Conservation (phyloP, 2,113 vertebrate species). For the Dolichotis patagonum region DNA sequence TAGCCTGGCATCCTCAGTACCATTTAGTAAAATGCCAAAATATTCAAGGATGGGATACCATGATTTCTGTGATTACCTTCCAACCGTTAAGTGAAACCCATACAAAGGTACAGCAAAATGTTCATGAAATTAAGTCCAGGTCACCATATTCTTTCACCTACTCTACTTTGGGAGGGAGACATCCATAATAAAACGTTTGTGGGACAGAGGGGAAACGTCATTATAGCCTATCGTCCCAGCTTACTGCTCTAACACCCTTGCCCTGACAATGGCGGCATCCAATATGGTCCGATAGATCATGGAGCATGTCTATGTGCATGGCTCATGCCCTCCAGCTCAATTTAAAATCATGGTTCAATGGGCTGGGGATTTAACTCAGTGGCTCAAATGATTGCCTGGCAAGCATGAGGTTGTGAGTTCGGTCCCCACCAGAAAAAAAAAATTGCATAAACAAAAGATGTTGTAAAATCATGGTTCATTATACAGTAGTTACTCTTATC, state of each 20-base stretch:
- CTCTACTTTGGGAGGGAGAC: neutral
- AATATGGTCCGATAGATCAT: neutral
- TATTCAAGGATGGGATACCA: neutral
- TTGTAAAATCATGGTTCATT: neutral
- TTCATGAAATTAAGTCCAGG: neutral
- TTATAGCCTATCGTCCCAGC: neutral
- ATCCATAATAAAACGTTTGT: neutral
- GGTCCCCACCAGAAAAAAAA: too few relatives aligned
- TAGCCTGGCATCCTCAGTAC: neutral
- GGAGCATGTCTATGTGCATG: neutral
- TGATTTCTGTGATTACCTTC: slow-evolving; percentile 29
- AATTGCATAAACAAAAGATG: too few relatives aligned
- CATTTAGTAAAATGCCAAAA: neutral
- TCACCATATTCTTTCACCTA: neutral
- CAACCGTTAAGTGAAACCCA: neutral
- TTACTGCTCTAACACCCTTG: neutral
- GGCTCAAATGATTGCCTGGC: too few relatives aligned
- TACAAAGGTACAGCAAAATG: neutral
- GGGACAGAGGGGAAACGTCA: neutral
- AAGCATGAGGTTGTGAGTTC: too few relatives aligned
- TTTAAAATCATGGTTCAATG: neutral
- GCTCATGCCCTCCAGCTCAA: neutral
- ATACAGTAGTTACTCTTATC: neutral
- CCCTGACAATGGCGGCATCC: neutral
- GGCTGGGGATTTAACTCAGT: too few relatives aligned